phyloP scores from a whole-genome alignment of 2,888 invertebrate species.

The Reticulitermes lucifugus region DNA sequence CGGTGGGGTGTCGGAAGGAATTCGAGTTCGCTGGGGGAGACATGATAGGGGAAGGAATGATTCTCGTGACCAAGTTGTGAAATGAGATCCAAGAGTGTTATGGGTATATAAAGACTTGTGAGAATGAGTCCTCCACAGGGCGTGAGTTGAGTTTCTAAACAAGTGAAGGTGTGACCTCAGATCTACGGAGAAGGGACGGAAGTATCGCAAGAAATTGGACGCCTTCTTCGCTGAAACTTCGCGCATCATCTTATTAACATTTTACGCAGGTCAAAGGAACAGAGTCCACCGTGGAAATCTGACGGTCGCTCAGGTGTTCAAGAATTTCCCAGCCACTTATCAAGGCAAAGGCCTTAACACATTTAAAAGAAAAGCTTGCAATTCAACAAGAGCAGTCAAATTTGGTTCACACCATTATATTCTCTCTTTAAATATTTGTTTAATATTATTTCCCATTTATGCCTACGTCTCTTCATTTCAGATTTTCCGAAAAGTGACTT shows the following conservation, averaged over 20 bases:
- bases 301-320: too few species aligned
- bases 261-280: background rate
- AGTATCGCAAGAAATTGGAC: background rate
- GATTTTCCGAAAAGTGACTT: too few species aligned
- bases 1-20: background rate
- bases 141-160: constrained; percentile 29
- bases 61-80: constrained; percentile 64
- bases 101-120: constrained; percentile 36
- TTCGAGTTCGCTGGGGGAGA: background rate
- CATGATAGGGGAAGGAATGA: constrained; percentile 59
- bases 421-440: too few species aligned
- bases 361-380: too few species aligned
- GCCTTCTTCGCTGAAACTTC: background rate
- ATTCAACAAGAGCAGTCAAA: too few species aligned
- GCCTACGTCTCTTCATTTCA: too few species aligned
- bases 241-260: background rate
- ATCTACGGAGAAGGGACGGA: background rate
- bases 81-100: constrained; percentile 60
- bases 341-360: too few species aligned
- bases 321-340: too few species aligned
- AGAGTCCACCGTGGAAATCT: background rate
- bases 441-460: too few species aligned
- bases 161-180: background rate
- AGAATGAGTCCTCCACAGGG: constrained; percentile 13
- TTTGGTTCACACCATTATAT: too few species aligned